Conservation (phyloP, 2,888 invertebrate genomes). For the Sinhomidia bicolor region DNA sequence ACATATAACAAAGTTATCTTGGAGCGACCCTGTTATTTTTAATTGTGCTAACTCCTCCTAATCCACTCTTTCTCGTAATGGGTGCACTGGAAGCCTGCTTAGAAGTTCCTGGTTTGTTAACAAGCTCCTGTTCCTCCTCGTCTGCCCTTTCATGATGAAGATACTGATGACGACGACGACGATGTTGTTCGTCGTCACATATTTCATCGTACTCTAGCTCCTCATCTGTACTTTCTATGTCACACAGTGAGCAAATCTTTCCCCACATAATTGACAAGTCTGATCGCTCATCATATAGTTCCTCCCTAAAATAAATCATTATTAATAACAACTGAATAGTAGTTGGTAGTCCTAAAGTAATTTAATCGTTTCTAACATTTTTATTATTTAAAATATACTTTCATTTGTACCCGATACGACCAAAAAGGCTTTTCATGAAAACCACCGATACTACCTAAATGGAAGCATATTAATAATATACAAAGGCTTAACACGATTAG, state of each 20-base stretch:
- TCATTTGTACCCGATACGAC: slow-evolving; percentile 40
- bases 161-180: not conserved
- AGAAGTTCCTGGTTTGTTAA: too few species aligned
- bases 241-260: slow-evolving; percentile 55
- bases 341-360: not conserved
- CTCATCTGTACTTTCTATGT: slow-evolving; percentile 53
- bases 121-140: not conserved
- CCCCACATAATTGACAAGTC: slow-evolving; percentile 45
- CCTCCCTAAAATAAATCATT: slow-evolving; percentile 5
- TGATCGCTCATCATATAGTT: slow-evolving; percentile 62
- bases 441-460: slow-evolving; percentile 36
- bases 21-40: too few species aligned
- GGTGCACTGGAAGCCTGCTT: too few species aligned
- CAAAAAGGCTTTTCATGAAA: slow-evolving; percentile 47
- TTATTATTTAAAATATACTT: not conserved
- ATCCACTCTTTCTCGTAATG: too few species aligned
- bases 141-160: not conserved
- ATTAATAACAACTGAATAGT: not conserved
- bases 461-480: not conserved
- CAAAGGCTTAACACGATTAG: not conserved
- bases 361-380: not conserved
- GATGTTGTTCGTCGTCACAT: not conserved
- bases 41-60: too few species aligned
- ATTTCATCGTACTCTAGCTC: slow-evolving; percentile 48
- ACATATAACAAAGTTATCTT: too few species aligned